Evolutionary conservation across 2,113 vertebrate species (phyloP).

Genomic region (Ptyas mucosa): DNA sequence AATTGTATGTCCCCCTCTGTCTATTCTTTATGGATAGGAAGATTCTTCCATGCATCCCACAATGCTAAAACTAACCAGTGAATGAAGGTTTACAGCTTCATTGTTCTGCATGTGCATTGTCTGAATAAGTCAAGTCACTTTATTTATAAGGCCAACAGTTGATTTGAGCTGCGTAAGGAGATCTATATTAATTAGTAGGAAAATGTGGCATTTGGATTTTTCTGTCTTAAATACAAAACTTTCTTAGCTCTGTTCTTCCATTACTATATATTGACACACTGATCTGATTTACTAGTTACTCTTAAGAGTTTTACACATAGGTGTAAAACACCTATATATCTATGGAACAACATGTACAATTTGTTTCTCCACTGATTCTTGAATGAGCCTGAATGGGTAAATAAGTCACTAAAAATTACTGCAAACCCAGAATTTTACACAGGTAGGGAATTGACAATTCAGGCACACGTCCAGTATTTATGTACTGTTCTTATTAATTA

Average conservation of each 20-base stretch:
- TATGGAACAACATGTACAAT: not conserved
- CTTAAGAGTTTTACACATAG: not conserved
- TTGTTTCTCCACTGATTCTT: not conserved
- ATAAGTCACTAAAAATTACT: not conserved
- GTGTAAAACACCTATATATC: not conserved
- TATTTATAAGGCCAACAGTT: not conserved
- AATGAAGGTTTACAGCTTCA: not conserved
- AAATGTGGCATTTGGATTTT: not conserved
- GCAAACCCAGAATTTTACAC: not conserved
- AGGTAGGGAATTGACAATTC: not conserved
- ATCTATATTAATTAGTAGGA: not conserved
- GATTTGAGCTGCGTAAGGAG: not conserved
- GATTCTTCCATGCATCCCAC: not conserved
- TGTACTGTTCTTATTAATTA: not conserved
- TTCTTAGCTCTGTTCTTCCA: not conserved
- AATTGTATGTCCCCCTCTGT: not conserved
- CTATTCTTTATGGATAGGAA: not conserved
- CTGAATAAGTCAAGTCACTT: not conserved
- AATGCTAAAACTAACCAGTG: not conserved
- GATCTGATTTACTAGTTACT: not conserved
- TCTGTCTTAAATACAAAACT: not conserved
- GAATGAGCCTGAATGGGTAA: not conserved
- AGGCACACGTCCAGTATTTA: not conserved
- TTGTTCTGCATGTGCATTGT: not conserved
- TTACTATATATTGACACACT: not conserved